phyloP scores from a whole-genome alignment of 2,888 invertebrate species.

The Hedychridium roseum region DNA sequence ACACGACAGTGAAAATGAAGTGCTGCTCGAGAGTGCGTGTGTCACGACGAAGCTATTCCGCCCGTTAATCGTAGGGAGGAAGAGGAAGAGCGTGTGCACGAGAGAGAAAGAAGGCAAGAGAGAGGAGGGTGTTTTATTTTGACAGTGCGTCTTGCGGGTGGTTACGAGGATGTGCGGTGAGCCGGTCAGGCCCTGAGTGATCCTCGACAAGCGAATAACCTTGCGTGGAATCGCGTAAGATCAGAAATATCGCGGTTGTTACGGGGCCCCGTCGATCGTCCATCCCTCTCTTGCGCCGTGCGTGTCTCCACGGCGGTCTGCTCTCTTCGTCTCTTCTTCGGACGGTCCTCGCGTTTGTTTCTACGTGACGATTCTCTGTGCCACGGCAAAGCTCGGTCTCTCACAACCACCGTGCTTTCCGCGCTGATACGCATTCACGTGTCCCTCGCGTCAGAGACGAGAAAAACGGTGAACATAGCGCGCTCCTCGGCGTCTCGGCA shows the following conservation, averaged over 20 bases:
- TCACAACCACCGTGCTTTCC: no score
- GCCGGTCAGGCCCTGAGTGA: slow-evolving; percentile 41
- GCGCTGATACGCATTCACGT: background rate
- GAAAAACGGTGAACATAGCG: no score
- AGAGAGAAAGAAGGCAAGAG: no score
- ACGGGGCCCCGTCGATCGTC: slow-evolving; percentile 14
- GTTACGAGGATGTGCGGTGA: slow-evolving; percentile 43
- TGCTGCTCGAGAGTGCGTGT: slow-evolving; percentile 51
- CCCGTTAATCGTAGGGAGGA: slow-evolving; percentile 48
- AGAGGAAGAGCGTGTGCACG: no score
- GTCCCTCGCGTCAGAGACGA: background rate
- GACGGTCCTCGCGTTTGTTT: background rate
- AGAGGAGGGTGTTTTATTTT: slow-evolving; percentile 53
- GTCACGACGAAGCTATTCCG: slow-evolving; percentile 49
- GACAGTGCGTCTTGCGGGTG: slow-evolving; percentile 44
- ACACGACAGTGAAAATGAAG: slow-evolving; percentile 53
- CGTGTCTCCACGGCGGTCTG: background rate
- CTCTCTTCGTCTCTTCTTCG: slow-evolving; percentile 9
- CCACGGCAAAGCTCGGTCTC: no score
- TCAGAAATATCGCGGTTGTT: slow-evolving; percentile 46
- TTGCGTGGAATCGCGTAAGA: slow-evolving; percentile 46
- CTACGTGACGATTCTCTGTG: background rate
- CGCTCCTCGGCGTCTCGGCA: background rate
- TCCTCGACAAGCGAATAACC: slow-evolving; percentile 38
- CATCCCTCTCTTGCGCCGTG: background rate